Conservation (phyloP, 2,888 invertebrate genomes). For the Ochropleura leucogaster region DNA sequence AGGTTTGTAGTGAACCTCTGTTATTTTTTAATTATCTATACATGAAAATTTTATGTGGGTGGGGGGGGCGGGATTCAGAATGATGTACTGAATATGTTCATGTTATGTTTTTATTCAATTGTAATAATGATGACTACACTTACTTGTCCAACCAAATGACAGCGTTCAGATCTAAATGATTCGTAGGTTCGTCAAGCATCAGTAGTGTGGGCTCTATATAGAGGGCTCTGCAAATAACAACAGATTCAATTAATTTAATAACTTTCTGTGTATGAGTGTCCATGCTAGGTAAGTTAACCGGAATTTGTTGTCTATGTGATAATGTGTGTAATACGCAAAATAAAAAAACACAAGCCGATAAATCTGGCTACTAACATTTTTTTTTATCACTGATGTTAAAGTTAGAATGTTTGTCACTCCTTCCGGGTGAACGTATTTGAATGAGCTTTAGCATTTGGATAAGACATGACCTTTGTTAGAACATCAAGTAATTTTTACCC, state of each 20-base stretch:
- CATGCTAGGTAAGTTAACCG: not conserved
- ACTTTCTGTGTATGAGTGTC: not conserved
- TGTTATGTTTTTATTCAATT: not conserved
- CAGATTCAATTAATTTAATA: not conserved
- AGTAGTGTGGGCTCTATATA: slow-evolving; percentile 99
- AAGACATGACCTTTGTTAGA: not conserved
- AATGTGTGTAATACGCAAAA: not conserved
- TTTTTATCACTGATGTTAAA: not conserved
- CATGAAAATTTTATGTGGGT: no score
- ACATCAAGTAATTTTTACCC: not conserved
- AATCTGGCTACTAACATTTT: not conserved
- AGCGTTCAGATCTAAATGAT: slow-evolving; percentile 99
- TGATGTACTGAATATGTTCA: no score
- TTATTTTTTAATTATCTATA: no score
- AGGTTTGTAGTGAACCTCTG: no score
- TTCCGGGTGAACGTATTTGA: not conserved
- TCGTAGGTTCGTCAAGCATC: slow-evolving; percentile 99
- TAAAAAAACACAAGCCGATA: not conserved
- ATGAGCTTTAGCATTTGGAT: not conserved
- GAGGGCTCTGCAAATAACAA: slow-evolving; percentile 92
- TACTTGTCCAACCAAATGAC: slow-evolving; percentile 99
- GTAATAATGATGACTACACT: slow-evolving; percentile 75
- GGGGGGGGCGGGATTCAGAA: no score
- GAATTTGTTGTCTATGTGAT: not conserved
- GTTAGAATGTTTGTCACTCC: not conserved